Evolutionary conservation across 1,140 invertebrate genomes (phyloP).

Genomic region (Orchesella cincta): DNA sequence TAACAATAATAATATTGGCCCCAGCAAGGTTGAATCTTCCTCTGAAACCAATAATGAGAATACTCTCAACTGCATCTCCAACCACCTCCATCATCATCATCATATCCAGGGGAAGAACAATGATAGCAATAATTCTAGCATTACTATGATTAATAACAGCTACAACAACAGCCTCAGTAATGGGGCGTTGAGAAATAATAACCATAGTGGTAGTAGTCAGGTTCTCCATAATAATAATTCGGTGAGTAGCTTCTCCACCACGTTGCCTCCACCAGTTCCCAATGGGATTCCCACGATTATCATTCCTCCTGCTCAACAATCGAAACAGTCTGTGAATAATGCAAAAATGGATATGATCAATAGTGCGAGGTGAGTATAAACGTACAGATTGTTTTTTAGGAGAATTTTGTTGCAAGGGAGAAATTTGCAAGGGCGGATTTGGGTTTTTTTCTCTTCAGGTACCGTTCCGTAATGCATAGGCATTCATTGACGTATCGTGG

Average conservation of each 20-base stretch:
- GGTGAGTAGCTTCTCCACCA: not conserved
- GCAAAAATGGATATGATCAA: not conserved
- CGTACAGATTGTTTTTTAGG: not conserved
- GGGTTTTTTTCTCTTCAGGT: conserved; percentile 54
- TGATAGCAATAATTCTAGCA: conserved; percentile 22
- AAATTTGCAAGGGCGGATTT: not conserved
- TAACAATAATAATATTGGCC: not conserved
- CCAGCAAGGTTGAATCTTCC: not conserved
- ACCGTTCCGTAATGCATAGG: conserved; percentile 46
- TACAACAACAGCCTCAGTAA: not conserved
- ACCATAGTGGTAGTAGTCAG: not conserved
- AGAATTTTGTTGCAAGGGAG: not conserved
- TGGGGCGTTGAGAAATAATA: not conserved
- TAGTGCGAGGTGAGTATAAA: not conserved
- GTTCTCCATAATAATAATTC: conserved; percentile 2
- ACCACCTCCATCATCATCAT: not conserved
- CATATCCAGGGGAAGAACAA: not conserved
- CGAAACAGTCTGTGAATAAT: conserved; percentile 11
- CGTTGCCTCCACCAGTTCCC: not conserved
- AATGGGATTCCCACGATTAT: conserved; percentile 6
- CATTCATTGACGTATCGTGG: conserved; percentile 81
- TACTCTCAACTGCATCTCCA: not conserved
- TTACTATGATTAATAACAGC: not conserved
- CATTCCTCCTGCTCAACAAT: conserved; percentile 21
- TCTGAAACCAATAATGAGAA: not conserved